Evolutionary conservation across 2,888 invertebrate genomes (phyloP).

Genomic region (Hybos culiciformis): DNA sequence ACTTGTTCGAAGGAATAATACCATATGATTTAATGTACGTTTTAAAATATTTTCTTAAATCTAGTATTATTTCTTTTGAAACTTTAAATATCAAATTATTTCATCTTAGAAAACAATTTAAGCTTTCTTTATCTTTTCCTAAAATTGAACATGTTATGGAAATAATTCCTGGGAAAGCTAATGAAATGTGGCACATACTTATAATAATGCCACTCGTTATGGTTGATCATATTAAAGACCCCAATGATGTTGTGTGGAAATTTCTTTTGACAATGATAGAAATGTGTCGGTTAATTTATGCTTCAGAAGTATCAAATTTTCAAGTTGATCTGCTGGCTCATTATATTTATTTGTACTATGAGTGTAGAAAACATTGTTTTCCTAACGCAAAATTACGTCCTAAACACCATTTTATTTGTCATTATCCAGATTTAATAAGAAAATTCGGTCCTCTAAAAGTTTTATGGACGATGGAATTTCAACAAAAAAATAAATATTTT

Average conservation of each 20-base stretch:
- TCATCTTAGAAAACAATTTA: neutral
- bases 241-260: neutral
- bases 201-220: neutral
- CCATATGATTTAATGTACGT: slow-evolving; percentile 16
- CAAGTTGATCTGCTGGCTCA: neutral
- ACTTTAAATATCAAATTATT: neutral
- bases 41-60: slow-evolving; percentile 8
- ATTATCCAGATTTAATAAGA: slow-evolving; percentile 12
- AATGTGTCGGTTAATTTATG: slow-evolving; percentile 5
- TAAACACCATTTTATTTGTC: slow-evolving; percentile 13
- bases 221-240: neutral
- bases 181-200: slow-evolving; percentile 2
- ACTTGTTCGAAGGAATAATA: slow-evolving; percentile 19
- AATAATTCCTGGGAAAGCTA: slow-evolving; percentile 3
- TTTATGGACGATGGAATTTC: slow-evolving; percentile 16
- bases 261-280: neutral
- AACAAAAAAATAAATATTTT: slow-evolving; percentile 19
- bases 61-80: slow-evolving; percentile 1
- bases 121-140: neutral
- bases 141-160: neutral
- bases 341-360: slow-evolving; percentile 1
- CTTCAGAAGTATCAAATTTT: neutral
- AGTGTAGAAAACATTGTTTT: slow-evolving; percentile 9
- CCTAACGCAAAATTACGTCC: slow-evolving; percentile 9
- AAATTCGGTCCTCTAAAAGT: slow-evolving; percentile 11